Evolutionary conservation across 2,113 vertebrate genomes (phyloP).

Genomic region (Danio rerio): DNA sequence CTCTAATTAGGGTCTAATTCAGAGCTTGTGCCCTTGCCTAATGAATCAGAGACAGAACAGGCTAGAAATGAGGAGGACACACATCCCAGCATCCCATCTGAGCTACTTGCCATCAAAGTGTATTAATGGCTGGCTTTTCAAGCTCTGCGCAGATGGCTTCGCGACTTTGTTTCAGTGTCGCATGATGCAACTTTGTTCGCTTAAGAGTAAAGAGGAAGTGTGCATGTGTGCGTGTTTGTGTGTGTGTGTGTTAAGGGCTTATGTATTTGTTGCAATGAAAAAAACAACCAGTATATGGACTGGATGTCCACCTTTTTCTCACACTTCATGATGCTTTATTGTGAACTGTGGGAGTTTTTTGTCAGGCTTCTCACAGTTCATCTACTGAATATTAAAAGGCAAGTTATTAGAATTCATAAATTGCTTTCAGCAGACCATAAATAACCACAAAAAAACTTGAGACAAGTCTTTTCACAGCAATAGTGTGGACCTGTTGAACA

Average conservation of each 20-base stretch:
- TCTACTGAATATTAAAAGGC: no score
- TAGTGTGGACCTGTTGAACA: no score
- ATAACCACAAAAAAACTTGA: no score
- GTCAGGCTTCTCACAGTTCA: no score
- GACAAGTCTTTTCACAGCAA: no score
- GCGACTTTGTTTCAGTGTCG: background rate
- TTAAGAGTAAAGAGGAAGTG: conserved; percentile 10
- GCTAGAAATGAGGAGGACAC: conserved; percentile 23
- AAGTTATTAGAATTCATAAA: no score
- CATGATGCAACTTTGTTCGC: conserved; percentile 22
- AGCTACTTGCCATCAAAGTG: conserved; percentile 5
- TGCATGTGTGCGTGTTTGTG: conserved; percentile 22
- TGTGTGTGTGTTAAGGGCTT: background rate
- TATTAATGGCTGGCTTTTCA: conserved; percentile 23
- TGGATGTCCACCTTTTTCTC: background rate
- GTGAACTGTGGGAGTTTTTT: no score
- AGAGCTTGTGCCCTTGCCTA: conserved; percentile 62
- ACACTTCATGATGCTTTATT: no score
- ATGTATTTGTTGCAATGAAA: background rate
- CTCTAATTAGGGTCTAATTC: conserved; percentile 67
- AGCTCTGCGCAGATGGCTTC: conserved; percentile 18
- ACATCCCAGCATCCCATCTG: conserved; percentile 11
- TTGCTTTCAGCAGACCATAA: no score
- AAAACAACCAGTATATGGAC: background rate
- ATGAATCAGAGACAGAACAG: conserved; percentile 65